phyloP scores from a whole-genome alignment of 1,140 invertebrate species.

The Drosophila lini region DNA sequence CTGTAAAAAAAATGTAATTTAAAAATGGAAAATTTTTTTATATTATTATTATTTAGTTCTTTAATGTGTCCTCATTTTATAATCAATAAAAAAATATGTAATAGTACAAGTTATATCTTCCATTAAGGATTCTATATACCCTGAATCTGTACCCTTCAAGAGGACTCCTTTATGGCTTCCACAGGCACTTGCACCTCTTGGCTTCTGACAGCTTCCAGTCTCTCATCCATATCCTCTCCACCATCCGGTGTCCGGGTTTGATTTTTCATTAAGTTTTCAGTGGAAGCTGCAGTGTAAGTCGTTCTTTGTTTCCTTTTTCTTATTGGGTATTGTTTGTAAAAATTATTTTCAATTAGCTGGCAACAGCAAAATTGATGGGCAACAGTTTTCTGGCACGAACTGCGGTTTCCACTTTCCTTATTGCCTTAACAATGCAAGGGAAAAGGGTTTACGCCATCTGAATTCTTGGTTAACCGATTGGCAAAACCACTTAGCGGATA shows the following conservation, averaged over 20 bases:
- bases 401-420: constrained; percentile 18
- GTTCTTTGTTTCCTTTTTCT: constrained; percentile 12
- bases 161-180: constrained; percentile 1
- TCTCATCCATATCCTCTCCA: not conserved
- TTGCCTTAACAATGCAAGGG: constrained; percentile 9
- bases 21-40: no score
- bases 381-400: constrained; percentile 11
- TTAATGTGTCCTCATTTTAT: no score
- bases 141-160: no score
- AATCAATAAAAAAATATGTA: not conserved
- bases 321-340: constrained; percentile 49
- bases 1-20: not conserved
- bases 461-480: not conserved
- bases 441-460: not conserved
- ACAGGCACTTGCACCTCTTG: constrained; percentile 63
- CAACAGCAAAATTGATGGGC: constrained; percentile 33
- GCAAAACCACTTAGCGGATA: not conserved
- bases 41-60: no score
- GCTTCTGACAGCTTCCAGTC: constrained; percentile 55
- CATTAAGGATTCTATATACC: not conserved
- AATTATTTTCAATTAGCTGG: constrained; percentile 76
- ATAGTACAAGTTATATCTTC: no score
- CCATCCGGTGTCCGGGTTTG: constrained; percentile 30
- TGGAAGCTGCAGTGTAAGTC: constrained; percentile 33
- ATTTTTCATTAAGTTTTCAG: constrained; percentile 74